Conservation (phyloP, 2,113 vertebrate genomes). For the Oxyruncus cristatus region DNA sequence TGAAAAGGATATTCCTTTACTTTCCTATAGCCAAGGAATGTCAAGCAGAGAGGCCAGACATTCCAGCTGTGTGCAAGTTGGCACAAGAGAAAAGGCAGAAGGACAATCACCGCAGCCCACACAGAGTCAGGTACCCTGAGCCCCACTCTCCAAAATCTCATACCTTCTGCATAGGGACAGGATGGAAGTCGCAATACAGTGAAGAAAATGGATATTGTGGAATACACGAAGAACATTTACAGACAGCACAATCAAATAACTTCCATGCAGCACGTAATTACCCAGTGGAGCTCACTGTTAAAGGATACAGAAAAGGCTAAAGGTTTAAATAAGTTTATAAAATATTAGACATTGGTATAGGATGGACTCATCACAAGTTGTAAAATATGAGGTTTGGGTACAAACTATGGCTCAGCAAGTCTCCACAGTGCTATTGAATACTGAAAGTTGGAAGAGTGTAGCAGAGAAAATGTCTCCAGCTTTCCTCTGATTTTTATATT, state of each 20-base stretch:
- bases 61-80: rapidly evolving
- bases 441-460: neutral
- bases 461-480: neutral
- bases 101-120: rapidly evolving
- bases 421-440: neutral
- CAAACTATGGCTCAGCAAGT: neutral
- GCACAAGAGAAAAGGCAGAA: neutral
- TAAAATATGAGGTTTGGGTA: neutral
- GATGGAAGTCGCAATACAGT: neutral
- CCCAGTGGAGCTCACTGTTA: neutral
- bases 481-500: neutral
- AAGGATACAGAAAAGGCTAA: neutral
- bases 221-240: neutral
- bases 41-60: neutral
- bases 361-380: neutral
- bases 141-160: rapidly evolving
- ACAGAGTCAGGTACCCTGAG: neutral
- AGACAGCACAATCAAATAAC: neutral
- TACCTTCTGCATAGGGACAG: neutral
- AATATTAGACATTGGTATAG: neutral
- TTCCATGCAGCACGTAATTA: neutral
- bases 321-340: neutral
- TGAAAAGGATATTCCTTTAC: neutral
- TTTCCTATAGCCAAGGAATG: neutral
- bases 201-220: neutral